phyloP scores from a whole-genome alignment of 2,888 invertebrate species.

The Operophtera brumata region DNA sequence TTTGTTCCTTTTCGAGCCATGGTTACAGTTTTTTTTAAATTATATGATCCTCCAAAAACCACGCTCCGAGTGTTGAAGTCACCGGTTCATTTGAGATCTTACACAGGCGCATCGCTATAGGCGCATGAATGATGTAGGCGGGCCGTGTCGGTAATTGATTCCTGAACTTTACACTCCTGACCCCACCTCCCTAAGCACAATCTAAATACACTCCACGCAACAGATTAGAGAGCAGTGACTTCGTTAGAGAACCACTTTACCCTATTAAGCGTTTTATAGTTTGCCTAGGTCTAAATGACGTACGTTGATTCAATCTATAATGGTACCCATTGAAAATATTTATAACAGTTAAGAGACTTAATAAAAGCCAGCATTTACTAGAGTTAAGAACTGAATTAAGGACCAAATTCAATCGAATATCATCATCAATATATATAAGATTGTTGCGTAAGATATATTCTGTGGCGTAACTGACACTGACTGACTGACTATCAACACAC shows the following conservation, averaged over 20 bases:
- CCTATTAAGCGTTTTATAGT: slow-evolving; percentile 19
- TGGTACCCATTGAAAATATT: neutral
- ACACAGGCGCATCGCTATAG: slow-evolving; percentile 24
- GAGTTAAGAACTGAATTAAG: neutral
- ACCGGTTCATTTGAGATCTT: slow-evolving; percentile 15
- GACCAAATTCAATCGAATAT: no score
- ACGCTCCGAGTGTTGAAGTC: neutral
- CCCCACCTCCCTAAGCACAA: slow-evolving; percentile 30
- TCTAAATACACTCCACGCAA: slow-evolving; percentile 32
- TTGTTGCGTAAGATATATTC: no score
- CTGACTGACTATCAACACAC: no score
- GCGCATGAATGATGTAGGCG: slow-evolving; percentile 60
- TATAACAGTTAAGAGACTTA: neutral
- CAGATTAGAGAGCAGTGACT: slow-evolving; percentile 30
- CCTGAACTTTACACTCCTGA: slow-evolving; percentile 47
- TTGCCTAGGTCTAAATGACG: slow-evolving; percentile 21
- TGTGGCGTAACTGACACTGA: no score
- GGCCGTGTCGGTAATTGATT: slow-evolving; percentile 59
- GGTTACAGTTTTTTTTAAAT: neutral
- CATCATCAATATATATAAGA: no score
- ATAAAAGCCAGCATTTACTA: neutral
- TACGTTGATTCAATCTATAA: slow-evolving; percentile 13
- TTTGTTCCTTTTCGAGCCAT: neutral
- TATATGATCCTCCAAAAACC: no score
- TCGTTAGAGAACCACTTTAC: slow-evolving; percentile 30